phyloP scores from a whole-genome alignment of 2,888 invertebrate species.

The Dicycla oo region DNA sequence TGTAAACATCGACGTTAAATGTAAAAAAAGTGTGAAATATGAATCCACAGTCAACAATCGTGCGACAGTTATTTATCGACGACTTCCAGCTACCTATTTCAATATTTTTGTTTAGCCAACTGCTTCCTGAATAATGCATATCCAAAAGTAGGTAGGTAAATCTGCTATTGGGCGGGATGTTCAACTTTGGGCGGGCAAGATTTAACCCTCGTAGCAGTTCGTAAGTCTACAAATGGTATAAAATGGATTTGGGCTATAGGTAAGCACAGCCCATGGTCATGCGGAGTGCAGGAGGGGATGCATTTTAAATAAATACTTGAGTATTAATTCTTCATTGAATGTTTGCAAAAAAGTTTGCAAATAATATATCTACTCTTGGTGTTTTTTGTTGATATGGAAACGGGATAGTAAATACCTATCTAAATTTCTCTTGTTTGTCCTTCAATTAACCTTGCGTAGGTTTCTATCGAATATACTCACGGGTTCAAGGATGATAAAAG shows the following conservation, averaged over 20 bases:
- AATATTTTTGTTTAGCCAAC: not conserved
- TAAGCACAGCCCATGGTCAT: no score
- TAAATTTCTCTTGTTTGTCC: not conserved
- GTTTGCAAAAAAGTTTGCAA: not conserved
- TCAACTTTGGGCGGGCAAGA: not conserved
- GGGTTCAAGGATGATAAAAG: conserved; percentile 41
- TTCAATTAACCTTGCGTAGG: not conserved
- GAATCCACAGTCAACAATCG: not conserved
- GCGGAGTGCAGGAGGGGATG: not conserved
- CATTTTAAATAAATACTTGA: not conserved
- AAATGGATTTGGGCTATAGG: no score
- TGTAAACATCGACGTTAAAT: conserved; percentile 26
- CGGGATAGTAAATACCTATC: not conserved
- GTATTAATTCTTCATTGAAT: not conserved
- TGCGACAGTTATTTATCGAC: not conserved
- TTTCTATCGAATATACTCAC: conserved; percentile 5
- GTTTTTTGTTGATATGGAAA: not conserved
- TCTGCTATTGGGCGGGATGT: not conserved
- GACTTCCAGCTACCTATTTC: not conserved
- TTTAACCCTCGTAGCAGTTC: not conserved
- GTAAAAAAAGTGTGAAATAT: conserved; percentile 10
- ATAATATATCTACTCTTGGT: not conserved
- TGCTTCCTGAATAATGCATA: no score
- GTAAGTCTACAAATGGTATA: not conserved
- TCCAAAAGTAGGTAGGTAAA: not conserved